Conservation (phyloP, 2,797 vertebrate species). For the Darevskia nairensis region DNA sequence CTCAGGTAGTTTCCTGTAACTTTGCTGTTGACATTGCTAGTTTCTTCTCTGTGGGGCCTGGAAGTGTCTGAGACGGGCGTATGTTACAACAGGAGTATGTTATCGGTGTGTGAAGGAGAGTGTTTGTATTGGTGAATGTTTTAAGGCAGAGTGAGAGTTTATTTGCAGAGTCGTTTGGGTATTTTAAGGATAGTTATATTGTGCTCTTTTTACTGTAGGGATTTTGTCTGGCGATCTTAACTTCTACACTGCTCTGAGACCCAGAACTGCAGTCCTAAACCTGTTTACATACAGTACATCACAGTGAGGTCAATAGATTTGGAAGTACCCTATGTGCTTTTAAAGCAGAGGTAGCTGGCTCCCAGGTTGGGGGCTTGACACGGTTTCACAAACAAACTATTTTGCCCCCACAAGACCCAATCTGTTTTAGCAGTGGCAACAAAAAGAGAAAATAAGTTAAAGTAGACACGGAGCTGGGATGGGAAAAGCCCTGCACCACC, state of each 20-base stretch:
- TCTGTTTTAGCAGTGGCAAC: no score
- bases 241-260: neutral
- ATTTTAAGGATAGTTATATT: neutral
- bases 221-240: neutral
- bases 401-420: no score
- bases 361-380: no score
- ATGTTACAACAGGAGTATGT: fast-evolving
- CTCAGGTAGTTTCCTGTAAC: neutral
- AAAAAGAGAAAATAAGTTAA: no score
- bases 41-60: neutral
- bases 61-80: neutral
- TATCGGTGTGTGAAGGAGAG: neutral
- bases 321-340: neutral
- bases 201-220: fast-evolving
- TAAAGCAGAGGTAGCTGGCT: neutral
- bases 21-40: neutral
- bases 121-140: fast-evolving
- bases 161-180: neutral
- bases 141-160: neutral
- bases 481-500: no score
- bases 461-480: no score
- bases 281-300: neutral
- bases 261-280: neutral
- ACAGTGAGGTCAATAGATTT: neutral
- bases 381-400: no score